phyloP scores from a whole-genome alignment of 2,888 invertebrate species.

The Achlya flavicornis region DNA sequence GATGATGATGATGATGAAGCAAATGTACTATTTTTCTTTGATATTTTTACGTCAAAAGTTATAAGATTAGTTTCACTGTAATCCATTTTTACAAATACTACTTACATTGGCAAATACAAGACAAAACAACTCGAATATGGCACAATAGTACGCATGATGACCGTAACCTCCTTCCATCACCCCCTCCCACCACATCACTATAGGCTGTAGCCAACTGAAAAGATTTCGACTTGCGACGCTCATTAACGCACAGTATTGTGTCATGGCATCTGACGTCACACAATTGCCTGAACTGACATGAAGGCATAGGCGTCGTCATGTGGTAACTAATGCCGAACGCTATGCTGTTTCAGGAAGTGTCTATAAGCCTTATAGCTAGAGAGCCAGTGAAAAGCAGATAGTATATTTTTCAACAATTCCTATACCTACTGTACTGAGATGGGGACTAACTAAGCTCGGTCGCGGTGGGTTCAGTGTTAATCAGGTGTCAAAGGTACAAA shows the following conservation, averaged over 20 bases:
- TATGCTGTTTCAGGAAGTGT: neutral
- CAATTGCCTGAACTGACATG: neutral
- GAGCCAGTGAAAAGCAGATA: too few species aligned
- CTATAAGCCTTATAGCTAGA: too few species aligned
- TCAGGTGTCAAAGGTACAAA: too few species aligned
- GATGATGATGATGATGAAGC: too few species aligned
- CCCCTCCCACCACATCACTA: neutral
- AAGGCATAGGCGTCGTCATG: neutral
- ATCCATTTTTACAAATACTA: too few species aligned
- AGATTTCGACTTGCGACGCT: neutral
- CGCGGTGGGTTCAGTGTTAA: too few species aligned
- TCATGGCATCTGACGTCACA: neutral
- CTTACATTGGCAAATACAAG: neutral
- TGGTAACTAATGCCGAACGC: neutral
- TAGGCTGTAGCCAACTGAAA: neutral
- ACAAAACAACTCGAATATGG: neutral
- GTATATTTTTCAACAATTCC: too few species aligned
- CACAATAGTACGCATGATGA: constrained; percentile 4
- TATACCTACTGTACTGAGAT: too few species aligned
- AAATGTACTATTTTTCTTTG: too few species aligned
- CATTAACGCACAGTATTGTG: neutral
- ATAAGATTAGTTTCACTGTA: too few species aligned
- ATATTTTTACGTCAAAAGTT: too few species aligned
- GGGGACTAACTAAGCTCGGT: too few species aligned
- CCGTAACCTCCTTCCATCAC: neutral